Percentiles rank a stretch among this genome's conserved stretches.
These are phyloP conservation scores for Gambusia affinis DNA, from an alignment of 2,113 vertebrate genomes.

Conservation along the genomic window DNA sequence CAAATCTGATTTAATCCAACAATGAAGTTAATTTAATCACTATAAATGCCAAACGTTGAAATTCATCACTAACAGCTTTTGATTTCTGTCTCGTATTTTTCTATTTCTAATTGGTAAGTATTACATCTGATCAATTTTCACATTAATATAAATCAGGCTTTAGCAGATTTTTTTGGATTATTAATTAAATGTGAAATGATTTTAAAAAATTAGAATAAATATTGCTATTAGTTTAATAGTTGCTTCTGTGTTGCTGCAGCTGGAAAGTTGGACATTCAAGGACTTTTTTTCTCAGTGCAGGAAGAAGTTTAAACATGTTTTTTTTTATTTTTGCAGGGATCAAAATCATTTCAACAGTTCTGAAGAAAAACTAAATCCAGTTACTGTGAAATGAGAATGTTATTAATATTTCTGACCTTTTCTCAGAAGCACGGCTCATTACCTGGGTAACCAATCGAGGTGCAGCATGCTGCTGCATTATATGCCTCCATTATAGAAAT, in stretches of 20 bases:
- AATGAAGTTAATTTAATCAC: no score
- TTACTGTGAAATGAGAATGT: background rate
- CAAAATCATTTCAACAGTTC: background rate
- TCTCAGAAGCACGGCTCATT: background rate
- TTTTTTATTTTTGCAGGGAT: background rate
- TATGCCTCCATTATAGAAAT: background rate
- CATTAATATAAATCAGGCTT: no score
- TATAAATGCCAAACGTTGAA: no score
- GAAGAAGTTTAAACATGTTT: background rate
- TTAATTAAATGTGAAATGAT: no score
- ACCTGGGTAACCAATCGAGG: background rate
- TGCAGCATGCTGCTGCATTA: background rate
- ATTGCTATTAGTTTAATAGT: no score
- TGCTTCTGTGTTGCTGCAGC: background rate
- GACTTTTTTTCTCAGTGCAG: background rate
- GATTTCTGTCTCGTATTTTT: no score
- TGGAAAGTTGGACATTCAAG: background rate
- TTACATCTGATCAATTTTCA: no score
- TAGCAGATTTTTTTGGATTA: no score
- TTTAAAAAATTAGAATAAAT: no score
- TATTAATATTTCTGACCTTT: conserved; percentile 3
- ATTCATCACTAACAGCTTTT: no score
- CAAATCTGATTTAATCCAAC: no score
- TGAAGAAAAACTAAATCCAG: background rate
- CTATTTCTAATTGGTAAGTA: no score